phyloP scores from a whole-genome alignment of 2,113 vertebrate genomes.

The Etheostoma spectabile region DNA sequence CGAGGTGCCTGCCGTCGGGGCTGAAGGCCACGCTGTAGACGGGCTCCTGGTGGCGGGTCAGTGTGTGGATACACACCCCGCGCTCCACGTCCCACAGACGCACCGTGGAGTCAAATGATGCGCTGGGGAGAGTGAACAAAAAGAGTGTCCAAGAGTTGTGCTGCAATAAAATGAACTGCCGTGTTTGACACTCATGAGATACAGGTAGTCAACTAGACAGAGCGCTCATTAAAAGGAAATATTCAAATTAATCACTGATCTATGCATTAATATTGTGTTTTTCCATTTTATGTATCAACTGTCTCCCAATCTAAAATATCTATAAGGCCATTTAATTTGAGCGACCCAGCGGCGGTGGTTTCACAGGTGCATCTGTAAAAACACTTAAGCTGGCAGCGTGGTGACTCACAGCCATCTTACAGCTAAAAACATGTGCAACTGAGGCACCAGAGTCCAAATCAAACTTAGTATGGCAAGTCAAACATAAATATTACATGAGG shows the following conservation, averaged over 20 bases:
- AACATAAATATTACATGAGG: not conserved
- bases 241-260: not conserved
- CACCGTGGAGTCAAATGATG: slow-evolving; percentile 99
- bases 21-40: slow-evolving; percentile 99
- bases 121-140: slow-evolving; percentile 79
- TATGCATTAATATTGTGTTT: not conserved
- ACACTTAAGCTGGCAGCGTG: not conserved
- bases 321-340: not conserved
- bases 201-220: not conserved
- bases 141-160: not conserved
- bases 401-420: not conserved
- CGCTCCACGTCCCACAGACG: slow-evolving; percentile 99
- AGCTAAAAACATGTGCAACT: not conserved
- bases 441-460: not conserved
- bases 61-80: slow-evolving; percentile 97
- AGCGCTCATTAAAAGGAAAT: slow-evolving; percentile 3
- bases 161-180: not conserved
- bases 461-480: not conserved
- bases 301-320: not conserved
- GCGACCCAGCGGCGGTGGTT: not conserved
- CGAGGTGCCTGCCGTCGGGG: slow-evolving; percentile 97
- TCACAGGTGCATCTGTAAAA: not conserved
- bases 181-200: not conserved
- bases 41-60: slow-evolving; percentile 99
- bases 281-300: not conserved